phyloP scores from a whole-genome alignment of 2,888 invertebrate species.

The Leptogaster cylindrica region DNA sequence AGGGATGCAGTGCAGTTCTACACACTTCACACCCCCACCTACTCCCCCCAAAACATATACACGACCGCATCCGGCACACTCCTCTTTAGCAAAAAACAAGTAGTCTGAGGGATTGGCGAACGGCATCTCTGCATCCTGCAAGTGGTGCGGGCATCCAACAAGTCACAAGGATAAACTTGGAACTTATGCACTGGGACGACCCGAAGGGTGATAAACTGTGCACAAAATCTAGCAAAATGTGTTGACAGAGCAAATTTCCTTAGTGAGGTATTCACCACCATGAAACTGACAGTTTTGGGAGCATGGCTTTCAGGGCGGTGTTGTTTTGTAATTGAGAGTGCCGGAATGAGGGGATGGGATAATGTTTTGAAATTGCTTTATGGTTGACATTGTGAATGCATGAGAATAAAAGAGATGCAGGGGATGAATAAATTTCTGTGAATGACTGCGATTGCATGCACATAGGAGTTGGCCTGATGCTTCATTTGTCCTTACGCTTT shows the following conservation, averaged over 20 bases:
- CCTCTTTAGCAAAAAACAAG: too few relatives aligned
- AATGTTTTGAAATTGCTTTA: slow-evolving; percentile 39
- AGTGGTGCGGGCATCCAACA: slow-evolving; percentile 6
- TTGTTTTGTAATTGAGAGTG: slow-evolving; percentile 1
- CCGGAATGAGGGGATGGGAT: neutral
- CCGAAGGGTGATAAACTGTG: slow-evolving; percentile 40
- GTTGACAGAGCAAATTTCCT: slow-evolving; percentile 40
- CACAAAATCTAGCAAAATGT: slow-evolving; percentile 39
- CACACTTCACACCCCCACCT: neutral
- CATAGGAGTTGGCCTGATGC: neutral
- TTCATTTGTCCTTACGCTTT: neutral
- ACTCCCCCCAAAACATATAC: too few relatives aligned
- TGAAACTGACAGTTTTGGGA: slow-evolving; percentile 25
- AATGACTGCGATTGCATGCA: neutral
- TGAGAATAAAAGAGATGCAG: slow-evolving; percentile 31
- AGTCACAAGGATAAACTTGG: slow-evolving; percentile 10
- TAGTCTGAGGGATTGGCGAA: neutral
- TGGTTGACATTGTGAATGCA: slow-evolving; percentile 39
- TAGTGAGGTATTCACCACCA: slow-evolving; percentile 29
- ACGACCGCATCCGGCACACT: too few relatives aligned
- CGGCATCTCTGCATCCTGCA: neutral
- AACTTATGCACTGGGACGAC: slow-evolving; percentile 23
- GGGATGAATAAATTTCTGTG: slow-evolving; percentile 37
- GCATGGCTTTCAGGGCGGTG: neutral
- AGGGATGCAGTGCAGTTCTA: slow-evolving; percentile 1